A percentile compares a stretch with the other conserved stretches of the same genome.
These are phyloP conservation scores for Lingula anatina DNA, from an alignment of 2,888 invertebrate genomes.

Conservation along the genomic window DNA sequence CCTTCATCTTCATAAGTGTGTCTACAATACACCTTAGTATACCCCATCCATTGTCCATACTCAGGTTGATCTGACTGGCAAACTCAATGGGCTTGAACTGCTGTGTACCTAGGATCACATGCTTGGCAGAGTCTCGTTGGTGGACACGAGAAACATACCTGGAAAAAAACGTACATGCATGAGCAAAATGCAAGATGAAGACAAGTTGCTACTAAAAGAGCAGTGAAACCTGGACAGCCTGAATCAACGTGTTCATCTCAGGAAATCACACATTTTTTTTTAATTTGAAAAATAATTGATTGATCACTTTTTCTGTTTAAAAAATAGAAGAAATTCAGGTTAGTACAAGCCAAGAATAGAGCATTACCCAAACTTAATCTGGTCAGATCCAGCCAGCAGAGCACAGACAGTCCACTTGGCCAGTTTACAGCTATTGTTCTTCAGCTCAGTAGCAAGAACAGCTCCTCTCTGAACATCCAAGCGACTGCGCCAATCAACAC, in stretches of 20 bases:
- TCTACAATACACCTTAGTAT: conserved; percentile 95
- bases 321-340: too few relatives aligned
- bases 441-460: conserved; percentile 93
- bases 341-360: too few relatives aligned
- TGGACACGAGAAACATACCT: conserved; percentile 92
- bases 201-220: too few relatives aligned
- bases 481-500: conserved; percentile 98
- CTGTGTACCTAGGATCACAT: conserved; percentile 90
- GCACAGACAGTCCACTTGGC: conserved; percentile 97
- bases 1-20: conserved; percentile 92
- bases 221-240: too few relatives aligned
- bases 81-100: conserved; percentile 98
- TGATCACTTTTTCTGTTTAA: too few relatives aligned
- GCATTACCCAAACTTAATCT: conserved; percentile 93
- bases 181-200: too few relatives aligned
- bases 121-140: conserved; percentile 89
- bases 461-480: conserved; percentile 97
- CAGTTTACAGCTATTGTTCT: conserved; percentile 98
- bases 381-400: conserved; percentile 90
- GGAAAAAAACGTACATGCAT: conserved; percentile 15
- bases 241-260: too few relatives aligned
- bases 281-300: too few relatives aligned
- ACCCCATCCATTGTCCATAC: conserved; percentile 99
- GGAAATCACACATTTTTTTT: too few relatives aligned
- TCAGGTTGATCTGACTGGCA: conserved; percentile 95